Conservation (phyloP, 2,113 vertebrate species). For the Loxodonta africana region DNA sequence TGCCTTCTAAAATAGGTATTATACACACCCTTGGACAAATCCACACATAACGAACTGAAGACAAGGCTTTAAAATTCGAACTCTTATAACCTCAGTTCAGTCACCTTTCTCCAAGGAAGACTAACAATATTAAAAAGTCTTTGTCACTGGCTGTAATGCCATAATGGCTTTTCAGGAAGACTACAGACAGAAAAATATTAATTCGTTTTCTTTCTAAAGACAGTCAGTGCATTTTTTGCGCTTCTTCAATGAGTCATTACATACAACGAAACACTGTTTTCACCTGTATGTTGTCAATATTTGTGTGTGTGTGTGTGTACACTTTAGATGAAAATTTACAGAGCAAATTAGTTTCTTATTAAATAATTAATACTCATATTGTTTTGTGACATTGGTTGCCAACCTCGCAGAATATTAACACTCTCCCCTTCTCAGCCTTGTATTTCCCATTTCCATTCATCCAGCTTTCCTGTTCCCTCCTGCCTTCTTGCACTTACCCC, state of each 20-base stretch:
- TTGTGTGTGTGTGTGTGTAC: too few relatives aligned
- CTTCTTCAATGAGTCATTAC: constrained; percentile 64
- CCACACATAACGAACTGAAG: constrained; percentile 86
- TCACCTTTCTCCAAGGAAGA: constrained; percentile 92
- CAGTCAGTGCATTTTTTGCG: constrained; percentile 82
- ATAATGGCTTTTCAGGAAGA: constrained; percentile 92
- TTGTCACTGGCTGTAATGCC: constrained; percentile 92
- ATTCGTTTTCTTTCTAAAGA: constrained; percentile 91
- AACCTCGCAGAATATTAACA: too few relatives aligned
- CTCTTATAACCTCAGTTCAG: constrained; percentile 88
- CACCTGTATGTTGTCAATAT: neutral
- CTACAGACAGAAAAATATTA: constrained; percentile 88
- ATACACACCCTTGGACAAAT: constrained; percentile 91
- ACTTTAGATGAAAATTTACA: too few relatives aligned
- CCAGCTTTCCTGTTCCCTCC: too few relatives aligned
- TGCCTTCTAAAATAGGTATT: constrained; percentile 90
- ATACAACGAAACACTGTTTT: constrained; percentile 75
- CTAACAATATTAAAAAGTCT: constrained; percentile 89
- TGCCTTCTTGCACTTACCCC: too few relatives aligned
- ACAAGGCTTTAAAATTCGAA: constrained; percentile 88
- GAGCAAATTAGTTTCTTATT: too few relatives aligned
- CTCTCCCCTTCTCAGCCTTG: too few relatives aligned
- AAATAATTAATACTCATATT: too few relatives aligned
- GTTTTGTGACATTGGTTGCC: too few relatives aligned
- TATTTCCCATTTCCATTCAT: too few relatives aligned